These are phyloP conservation scores for Stichopus chloronotus DNA, from an alignment of 35 echinoderm and acorn worm species.

Conservation along the genomic window DNA sequence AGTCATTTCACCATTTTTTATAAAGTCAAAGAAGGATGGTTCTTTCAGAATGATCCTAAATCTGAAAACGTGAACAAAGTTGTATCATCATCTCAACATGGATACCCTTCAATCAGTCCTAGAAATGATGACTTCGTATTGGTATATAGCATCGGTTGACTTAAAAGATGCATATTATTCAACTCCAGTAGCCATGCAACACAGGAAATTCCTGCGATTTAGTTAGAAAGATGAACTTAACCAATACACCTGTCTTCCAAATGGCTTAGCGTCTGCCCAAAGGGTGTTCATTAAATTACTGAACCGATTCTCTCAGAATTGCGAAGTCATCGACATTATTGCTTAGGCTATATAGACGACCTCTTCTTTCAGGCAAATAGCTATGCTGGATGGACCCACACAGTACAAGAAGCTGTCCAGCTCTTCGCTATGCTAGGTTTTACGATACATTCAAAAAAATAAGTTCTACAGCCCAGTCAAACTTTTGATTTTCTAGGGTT, in stretches of 20 bases:
- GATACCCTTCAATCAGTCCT: constrained; percentile 41
- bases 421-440: too few relatives aligned
- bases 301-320: constrained; percentile 4
- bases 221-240: constrained; percentile 39
- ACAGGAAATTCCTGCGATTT: constrained; percentile 58
- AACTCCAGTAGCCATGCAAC: too few relatives aligned
- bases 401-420: not conserved
- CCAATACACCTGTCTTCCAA: constrained; percentile 61
- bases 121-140: not conserved
- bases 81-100: constrained; percentile 67
- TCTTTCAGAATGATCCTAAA: constrained; percentile 62
- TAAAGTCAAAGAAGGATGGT: constrained; percentile 50
- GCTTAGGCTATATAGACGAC: too few relatives aligned
- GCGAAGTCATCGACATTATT: not conserved
- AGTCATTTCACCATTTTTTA: constrained; percentile 58
- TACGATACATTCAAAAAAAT: not conserved
- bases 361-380: not conserved
- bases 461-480: not conserved
- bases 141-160: constrained; percentile 9
- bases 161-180: constrained; percentile 5
- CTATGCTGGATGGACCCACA: not conserved
- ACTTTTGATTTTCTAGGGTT: not conserved
- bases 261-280: constrained; percentile 52
- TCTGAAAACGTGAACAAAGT: constrained; percentile 47
- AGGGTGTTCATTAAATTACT: constrained; percentile 53